Conservation (phyloP, 2,797 vertebrate species). For the Epinephelus coioides region DNA sequence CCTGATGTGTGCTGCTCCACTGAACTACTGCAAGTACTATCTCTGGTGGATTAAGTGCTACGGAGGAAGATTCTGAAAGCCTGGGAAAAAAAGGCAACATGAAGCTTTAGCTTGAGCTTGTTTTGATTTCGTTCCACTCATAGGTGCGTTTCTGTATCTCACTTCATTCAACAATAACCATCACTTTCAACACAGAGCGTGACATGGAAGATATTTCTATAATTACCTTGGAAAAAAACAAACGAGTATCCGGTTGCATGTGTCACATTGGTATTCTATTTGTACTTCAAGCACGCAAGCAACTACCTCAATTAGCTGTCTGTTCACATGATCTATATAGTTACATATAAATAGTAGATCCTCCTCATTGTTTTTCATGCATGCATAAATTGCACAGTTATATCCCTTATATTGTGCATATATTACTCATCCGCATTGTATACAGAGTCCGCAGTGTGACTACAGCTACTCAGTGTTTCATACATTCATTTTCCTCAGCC, state of each 20-base stretch:
- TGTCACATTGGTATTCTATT: not conserved
- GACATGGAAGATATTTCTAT: not conserved
- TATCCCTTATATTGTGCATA: not conserved
- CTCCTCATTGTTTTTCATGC: not conserved
- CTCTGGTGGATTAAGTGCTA: slow-evolving; percentile 45
- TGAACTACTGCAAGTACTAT: slow-evolving; percentile 28
- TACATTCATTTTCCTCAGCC: slow-evolving; percentile 19
- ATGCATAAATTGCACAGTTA: not conserved
- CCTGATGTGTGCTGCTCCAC: slow-evolving; percentile 35
- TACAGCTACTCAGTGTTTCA: slow-evolving; percentile 9
- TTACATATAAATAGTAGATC: not conserved
- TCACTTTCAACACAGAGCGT: not conserved
- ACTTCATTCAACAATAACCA: not conserved
- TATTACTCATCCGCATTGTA: not conserved
- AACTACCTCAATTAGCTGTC: too few relatives aligned
- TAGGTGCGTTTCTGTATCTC: not conserved
- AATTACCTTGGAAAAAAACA: slow-evolving; percentile 4
- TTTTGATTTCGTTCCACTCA: not conserved
- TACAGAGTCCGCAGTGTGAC: not conserved
- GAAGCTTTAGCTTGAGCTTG: not conserved
- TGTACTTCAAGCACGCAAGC: too few relatives aligned
- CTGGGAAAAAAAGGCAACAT: not conserved
- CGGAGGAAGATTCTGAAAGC: not conserved
- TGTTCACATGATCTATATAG: not conserved
- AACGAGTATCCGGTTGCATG: not conserved